A percentile compares a stretch with the other conserved stretches of the same genome.
These are phyloP conservation scores for Zosterops japonicus DNA, from an alignment of 2,113 vertebrate genomes.

Conservation along the genomic window DNA sequence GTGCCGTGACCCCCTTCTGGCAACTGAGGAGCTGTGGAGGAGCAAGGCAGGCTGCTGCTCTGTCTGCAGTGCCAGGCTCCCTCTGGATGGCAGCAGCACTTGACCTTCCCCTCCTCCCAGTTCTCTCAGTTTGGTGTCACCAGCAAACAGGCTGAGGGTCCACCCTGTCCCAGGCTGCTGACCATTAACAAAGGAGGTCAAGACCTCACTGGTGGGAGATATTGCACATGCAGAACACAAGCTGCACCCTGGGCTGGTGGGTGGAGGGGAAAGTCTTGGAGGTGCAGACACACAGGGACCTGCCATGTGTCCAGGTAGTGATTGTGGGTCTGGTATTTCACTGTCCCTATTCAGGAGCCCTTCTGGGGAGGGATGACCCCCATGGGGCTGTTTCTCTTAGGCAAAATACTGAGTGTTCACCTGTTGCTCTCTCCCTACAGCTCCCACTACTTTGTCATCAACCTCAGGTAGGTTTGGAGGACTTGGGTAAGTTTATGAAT, in stretches of 20 bases:
- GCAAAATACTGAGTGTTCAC: not conserved
- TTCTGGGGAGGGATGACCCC: not conserved
- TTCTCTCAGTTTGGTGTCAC: not conserved
- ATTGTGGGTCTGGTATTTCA: not conserved
- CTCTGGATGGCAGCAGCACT: not conserved
- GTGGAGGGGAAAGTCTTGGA: not conserved
- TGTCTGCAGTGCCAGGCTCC: not conserved
- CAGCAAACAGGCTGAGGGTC: not conserved
- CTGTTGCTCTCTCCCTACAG: not conserved
- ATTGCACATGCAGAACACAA: fast-evolving
- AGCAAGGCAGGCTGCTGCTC: not conserved
- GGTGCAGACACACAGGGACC: not conserved
- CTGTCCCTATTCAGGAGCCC: no score
- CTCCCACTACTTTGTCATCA: fast-evolving
- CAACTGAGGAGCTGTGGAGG: not conserved
- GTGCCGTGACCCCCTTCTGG: not conserved
- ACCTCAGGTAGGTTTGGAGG: not conserved
- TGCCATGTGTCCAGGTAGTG: fast-evolving
- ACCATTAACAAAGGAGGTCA: not conserved
- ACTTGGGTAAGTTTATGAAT: not conserved
- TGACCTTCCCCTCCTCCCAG: not conserved
- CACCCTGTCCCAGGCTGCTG: not conserved
- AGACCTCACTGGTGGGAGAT: not conserved
- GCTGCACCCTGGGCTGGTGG: not conserved
- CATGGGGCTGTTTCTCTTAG: not conserved